phyloP scores from a whole-genome alignment of 2,113 vertebrate species.

The Struthio camelus region DNA sequence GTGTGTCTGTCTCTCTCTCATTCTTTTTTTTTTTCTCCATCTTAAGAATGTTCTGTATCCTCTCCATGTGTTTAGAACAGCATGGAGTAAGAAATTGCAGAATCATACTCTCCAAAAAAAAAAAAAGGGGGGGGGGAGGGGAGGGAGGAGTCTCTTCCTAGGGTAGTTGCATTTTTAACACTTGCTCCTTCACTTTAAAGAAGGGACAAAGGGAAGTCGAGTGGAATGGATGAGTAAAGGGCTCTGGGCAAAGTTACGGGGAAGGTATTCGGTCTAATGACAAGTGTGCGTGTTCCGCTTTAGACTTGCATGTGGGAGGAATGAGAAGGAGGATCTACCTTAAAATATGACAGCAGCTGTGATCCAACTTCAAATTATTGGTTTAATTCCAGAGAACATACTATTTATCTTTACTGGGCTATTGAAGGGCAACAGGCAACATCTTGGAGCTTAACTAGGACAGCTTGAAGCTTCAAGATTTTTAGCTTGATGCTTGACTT shows the following conservation, averaged over 20 bases:
- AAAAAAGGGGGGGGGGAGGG: too few relatives aligned
- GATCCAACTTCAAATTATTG: not conserved
- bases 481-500: not conserved
- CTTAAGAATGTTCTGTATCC: not conserved
- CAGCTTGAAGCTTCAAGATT: not conserved
- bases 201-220: not conserved
- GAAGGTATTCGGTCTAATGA: not conserved
- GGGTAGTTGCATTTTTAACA: not conserved
- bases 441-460: not conserved
- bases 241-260: not conserved
- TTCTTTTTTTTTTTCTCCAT: not conserved
- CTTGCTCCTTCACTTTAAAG: not conserved
- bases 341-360: not conserved
- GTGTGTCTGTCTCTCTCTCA: not conserved
- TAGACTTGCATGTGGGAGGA: not conserved
- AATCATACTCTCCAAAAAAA: not conserved
- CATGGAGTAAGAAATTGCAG: not conserved
- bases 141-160: rapidly evolving
- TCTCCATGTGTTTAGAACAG: not conserved
- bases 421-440: not conserved
- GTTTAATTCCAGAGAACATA: not conserved
- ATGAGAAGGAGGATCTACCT: not conserved
- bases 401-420: not conserved
- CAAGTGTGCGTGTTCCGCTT: not conserved
- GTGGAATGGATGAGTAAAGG: not conserved